Percentiles rank a stretch among this genome's conserved stretches.
phyloP scores from a whole-genome alignment of 2,797 vertebrate genomes.

The Lagodon rhomboides region DNA sequence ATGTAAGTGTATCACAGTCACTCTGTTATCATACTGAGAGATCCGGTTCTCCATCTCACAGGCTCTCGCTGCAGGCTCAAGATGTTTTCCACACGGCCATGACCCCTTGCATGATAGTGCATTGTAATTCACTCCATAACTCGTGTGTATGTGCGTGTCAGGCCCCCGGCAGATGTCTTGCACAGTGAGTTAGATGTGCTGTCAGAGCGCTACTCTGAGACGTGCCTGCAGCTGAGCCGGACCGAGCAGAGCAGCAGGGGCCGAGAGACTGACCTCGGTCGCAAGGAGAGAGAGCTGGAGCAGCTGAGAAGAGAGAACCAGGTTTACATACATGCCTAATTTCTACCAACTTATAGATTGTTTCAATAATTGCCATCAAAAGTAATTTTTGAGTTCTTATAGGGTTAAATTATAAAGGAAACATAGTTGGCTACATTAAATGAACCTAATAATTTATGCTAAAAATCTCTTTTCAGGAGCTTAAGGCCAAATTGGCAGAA shows the following conservation, averaged over 20 bases:
- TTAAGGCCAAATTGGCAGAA: conserved; percentile 90
- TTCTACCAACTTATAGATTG: not conserved
- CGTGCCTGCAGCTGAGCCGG: conserved; percentile 90
- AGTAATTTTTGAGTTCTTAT: not conserved
- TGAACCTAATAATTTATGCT: not conserved
- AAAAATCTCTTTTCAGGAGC: conserved; percentile 86
- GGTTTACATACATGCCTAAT: conserved; percentile 76
- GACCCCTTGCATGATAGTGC: conserved; percentile 8
- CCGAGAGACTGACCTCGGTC: conserved; percentile 82
- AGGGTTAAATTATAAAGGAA: not conserved
- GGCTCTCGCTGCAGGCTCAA: conserved; percentile 32
- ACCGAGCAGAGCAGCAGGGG: conserved; percentile 86
- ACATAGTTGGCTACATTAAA: not conserved
- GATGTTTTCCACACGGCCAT: conserved; percentile 37
- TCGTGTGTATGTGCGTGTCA: conserved; percentile 68
- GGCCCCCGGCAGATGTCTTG: conserved; percentile 86
- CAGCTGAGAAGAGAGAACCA: conserved; percentile 93
- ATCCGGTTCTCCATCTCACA: conserved; percentile 4
- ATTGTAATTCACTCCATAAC: conserved; percentile 31
- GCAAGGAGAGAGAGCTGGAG: conserved; percentile 89
- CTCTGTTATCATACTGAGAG: not conserved
- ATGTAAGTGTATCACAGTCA: conserved; percentile 83
- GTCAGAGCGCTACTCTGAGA: conserved; percentile 92
- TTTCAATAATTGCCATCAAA: not conserved
- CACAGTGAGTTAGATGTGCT: conserved; percentile 91